Evolutionary conservation across 1,140 invertebrate species (phyloP), one percentile per base, ranked within the genome.

Genomic region (Brachionus sp.): DNA sequence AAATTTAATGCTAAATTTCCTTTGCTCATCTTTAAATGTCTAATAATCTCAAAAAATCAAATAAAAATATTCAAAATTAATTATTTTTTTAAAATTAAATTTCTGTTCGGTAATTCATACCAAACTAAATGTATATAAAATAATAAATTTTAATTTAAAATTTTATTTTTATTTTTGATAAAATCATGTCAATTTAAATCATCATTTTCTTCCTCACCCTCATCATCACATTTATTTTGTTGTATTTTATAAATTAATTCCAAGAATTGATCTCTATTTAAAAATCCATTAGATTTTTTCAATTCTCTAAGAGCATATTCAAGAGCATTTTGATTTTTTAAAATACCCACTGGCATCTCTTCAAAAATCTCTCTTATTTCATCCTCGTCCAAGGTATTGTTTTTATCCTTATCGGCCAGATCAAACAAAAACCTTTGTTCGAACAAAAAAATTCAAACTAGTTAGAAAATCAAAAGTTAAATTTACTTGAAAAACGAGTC

Each of bases 201-300:
- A 62, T 62, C 53, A 62, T n/a, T n/a, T n/a, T 62, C 53, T 62
- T 62, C 53, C 13, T 62, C 6, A 19, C 53, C 16, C 53, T 62
- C 62, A 66, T 25, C 10, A 66, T 66, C 62, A 66, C 19, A 13
- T 66, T 9, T 66, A 5, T 29, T 29, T 29, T 29, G 5, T 29
- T 66, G 7, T 29, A 66, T 66, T 29, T 66, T 66, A 66, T 66
- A 12, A 12, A 66, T 66, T 66, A 66, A 29, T 29, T 66, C 62
- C 25, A 53, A 53, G 5, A 53, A 53, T 66, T 66, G 62, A 66
- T 66, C 62, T 66, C 62, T 66, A 66, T 66, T 66, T 29, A 66
- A 66, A 12, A 29, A 66, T 66, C 25, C 62, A 66, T 66, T 66
- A 16, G 4, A 12, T 66, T 33, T 66, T 10, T 66, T 29, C 62